Conservation (phyloP, 2,888 invertebrate species). For the Clitarchus hookeri region DNA sequence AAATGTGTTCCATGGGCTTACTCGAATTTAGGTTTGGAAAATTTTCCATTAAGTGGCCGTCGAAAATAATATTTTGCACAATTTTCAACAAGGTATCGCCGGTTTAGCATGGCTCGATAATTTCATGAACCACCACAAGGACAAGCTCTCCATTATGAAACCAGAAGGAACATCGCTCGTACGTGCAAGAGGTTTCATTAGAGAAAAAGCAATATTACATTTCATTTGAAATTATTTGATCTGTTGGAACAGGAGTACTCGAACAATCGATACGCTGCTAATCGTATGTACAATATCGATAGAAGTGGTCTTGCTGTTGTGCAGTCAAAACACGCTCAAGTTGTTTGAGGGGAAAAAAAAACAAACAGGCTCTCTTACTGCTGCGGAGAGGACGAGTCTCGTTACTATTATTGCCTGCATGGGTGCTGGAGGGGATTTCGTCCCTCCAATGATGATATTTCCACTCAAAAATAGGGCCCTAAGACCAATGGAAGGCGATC, state of each 20-base stretch:
- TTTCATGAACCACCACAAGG: neutral
- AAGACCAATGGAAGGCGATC: slow-evolving; percentile 23
- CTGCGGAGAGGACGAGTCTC: slow-evolving; percentile 29
- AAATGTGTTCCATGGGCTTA: neutral
- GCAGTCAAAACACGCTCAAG: slow-evolving; percentile 25
- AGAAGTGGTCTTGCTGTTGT: slow-evolving; percentile 34
- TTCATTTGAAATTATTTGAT: slow-evolving; percentile 26
- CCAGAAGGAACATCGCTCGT: neutral
- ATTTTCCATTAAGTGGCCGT: neutral
- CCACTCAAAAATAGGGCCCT: slow-evolving; percentile 23
- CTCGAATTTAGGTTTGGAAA: neutral
- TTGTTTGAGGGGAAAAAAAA: slow-evolving; percentile 26
- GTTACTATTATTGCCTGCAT: slow-evolving; percentile 34
- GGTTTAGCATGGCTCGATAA: neutral
- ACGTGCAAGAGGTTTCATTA: slow-evolving; percentile 22
- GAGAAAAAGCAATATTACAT: slow-evolving; percentile 24
- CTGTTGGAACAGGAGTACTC: slow-evolving; percentile 3
- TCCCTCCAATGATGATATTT: slow-evolving; percentile 37
- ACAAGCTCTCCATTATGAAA: slow-evolving; percentile 15
- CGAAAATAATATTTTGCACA: neutral
- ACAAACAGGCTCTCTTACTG: slow-evolving; percentile 23
- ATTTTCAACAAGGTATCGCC: neutral
- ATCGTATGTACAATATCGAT: slow-evolving; percentile 31
- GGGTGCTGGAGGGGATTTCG: slow-evolving; percentile 33
- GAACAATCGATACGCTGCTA: neutral